Base-by-base conservation (phyloP, 1,140 invertebrate genomes). In the Rhagoletis zephyria region DNA sequence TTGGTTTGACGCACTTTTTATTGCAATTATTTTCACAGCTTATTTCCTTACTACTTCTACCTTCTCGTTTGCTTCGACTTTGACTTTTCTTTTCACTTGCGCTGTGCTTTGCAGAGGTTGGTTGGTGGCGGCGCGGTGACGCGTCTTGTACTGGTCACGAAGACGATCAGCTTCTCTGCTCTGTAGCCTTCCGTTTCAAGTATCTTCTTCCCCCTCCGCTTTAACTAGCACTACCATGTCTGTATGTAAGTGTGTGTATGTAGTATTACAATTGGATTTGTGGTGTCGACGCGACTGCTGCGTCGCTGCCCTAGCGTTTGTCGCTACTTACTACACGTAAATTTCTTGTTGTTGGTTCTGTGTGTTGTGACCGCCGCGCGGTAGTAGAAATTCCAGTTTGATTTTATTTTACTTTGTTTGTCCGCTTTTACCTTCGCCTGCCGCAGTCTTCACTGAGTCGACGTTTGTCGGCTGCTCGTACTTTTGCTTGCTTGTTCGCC, bases 301-400 rank as follows among this genome's bases (percentile, higher is more conserved):
- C 30, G 30, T 30, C 30, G 30, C 30, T 56, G 19, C 74, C 19
- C n/a, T 1, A 56, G 48, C 42, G 74, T 16, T 74, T 74, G 16
- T n/a, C 45, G 48, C 74, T 81, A 81, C 48, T 81, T 81, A 81
- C 74, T 56, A 81, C 74, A 56, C 74, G 74, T 81, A 81, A 59
- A n/a, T 56, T 19, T 19, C n/a, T 30, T 81, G 16, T 56, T 51
- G 7, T 81, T 30, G 74, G 19, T 77, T 30, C 30, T 30, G 30
- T 30, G 30, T 30, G 30, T 30, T 30, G n/a, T 56, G 12, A 19
- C n/a, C 56, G 45, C n/a, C 74, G 9, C 48, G 4, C 74, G 74
- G 48, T 81, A 56, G 48, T 81, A 51, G 74, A 56, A 81, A 81
- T 81, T 81, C 74, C 42, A 56, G 74, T 81, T 81, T 81, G 74